A percentile compares a stretch with the other conserved stretches of the same genome.
These are phyloP conservation scores for Tinea trinotella DNA, from an alignment of 2,888 invertebrate genomes.

Conservation along the genomic window DNA sequence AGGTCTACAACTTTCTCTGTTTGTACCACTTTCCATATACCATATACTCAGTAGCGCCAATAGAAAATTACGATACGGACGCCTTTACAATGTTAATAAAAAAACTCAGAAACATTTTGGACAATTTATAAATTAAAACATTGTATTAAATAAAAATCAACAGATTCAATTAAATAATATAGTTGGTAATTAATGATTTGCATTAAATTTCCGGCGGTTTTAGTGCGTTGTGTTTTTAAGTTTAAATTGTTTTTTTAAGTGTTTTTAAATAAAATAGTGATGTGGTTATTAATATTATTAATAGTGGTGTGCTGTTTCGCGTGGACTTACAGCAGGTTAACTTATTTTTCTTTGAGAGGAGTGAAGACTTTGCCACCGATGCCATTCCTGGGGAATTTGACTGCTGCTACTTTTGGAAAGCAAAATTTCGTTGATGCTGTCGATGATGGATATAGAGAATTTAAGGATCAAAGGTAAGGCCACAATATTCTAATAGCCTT, in stretches of 20 bases:
- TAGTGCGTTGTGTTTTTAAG: too few relatives aligned
- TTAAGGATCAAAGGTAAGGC: constrained; percentile 41
- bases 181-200: too few relatives aligned
- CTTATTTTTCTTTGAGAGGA: constrained; percentile 40
- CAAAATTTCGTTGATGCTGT: constrained; percentile 48
- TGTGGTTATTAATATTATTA: constrained; percentile 32
- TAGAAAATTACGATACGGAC: background rate
- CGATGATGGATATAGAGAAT: constrained; percentile 40
- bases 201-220: too few relatives aligned
- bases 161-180: too few relatives aligned
- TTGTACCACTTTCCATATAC: background rate
- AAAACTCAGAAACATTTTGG: too few relatives aligned
- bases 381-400: constrained; percentile 46
- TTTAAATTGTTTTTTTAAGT: too few relatives aligned
- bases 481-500: background rate
- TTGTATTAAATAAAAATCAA: too few relatives aligned
- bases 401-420: constrained; percentile 41
- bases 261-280: constrained; percentile 13
- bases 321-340: constrained; percentile 37
- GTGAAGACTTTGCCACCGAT: constrained; percentile 38
- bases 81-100: too few relatives aligned
- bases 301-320: constrained; percentile 34
- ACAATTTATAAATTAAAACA: too few relatives aligned
- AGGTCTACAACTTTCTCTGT: background rate
- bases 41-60: background rate